Base-by-base conservation (phyloP, 1,140 invertebrate species). In the Orchesella cincta region DNA sequence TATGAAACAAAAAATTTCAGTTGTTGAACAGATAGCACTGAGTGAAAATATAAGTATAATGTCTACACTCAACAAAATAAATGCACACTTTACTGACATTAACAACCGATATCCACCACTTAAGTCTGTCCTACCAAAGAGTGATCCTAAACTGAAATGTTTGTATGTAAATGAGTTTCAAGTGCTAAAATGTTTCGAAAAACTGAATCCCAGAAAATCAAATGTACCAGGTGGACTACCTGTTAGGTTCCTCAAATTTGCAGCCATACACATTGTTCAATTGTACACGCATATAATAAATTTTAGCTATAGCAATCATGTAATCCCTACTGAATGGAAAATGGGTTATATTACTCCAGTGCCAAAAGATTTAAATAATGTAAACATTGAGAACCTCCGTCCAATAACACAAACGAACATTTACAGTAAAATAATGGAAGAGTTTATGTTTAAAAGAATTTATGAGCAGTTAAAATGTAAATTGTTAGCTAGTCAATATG, bases 351-450 rank as follows among this genome's bases (percentile, higher is more conserved):
- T 73, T 29, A 73, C 36, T 2, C 35, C 71, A 20, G 20, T 46
- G 23, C 35, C 57, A 1, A 67, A 78, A 23, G 3, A n/a, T 35
- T 0, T 2, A 2, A 2, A n/a, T 33, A 18, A 20, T 57, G 20
- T 20, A 1, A 39, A 16, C 20, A 2, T 67, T 70, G 33, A 29
- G 3, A 35, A 26, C n/a, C 73, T 57, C 16, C 54, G 77, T 0
- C 77, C 77, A 23, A 78, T 78, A 0, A 70, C 77, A 0, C 57
- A 70, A 33, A 78, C 77, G 1, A 31, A 75, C 36, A 1, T 74
- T 8, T 75, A 64, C 18, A 26, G 33, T 20, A 78, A 78, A 52
- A 54, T 78, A 0, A n/a, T 46, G 14, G 77, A 78, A 71, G 14
- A 51, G 12, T 70, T 78, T 33, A 70, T 74, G 26, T 78, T 51